These are phyloP conservation scores for Palythoa grandis DNA, from an alignment of 92 coral and sea anemone genomes.

Conservation along the genomic window DNA sequence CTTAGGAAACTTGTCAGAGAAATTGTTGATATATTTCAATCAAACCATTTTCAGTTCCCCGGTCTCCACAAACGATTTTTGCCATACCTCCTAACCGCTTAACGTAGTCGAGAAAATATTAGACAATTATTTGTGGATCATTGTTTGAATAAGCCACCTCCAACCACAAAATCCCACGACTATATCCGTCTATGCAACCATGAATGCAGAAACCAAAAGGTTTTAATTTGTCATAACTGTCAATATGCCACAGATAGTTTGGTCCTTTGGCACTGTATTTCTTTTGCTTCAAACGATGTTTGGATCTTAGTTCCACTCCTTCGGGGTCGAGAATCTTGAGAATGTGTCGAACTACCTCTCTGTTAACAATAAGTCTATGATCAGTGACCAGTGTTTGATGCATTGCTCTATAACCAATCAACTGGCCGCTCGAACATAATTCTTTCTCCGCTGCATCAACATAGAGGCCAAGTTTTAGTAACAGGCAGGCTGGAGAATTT, in stretches of 20 bases:
- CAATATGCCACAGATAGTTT: constrained; percentile 60
- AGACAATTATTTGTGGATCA: constrained; percentile 47
- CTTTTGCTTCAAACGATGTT: constrained; percentile 39
- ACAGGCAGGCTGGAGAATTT: too few relatives aligned
- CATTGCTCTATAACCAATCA: constrained; percentile 70
- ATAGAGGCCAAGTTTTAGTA: too few relatives aligned
- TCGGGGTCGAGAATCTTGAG: constrained; percentile 47
- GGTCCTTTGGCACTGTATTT: constrained; percentile 53
- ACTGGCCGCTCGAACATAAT: constrained; percentile 57
- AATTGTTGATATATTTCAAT: too few relatives aligned
- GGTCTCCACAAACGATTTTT: not conserved
- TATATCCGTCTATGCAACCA: constrained; percentile 59
- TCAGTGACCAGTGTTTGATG: constrained; percentile 57
- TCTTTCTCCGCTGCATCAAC: constrained; percentile 56
- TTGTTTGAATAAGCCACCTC: constrained; percentile 52
- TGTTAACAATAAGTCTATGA: constrained; percentile 43
- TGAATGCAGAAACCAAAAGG: constrained; percentile 54
- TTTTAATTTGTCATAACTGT: constrained; percentile 55
- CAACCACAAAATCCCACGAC: constrained; percentile 49
- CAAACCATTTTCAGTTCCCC: too few relatives aligned
- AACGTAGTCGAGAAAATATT: constrained; percentile 43
- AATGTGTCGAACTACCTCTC: constrained; percentile 52
- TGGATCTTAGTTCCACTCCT: constrained; percentile 54
- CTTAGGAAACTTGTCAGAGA: too few relatives aligned
- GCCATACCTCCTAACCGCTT: constrained; percentile 25